A percentile compares a stretch with the other conserved stretches of the same genome.
Conservation (phyloP, 2,113 vertebrate genomes). For the Sphyrna mokarran region DNA sequence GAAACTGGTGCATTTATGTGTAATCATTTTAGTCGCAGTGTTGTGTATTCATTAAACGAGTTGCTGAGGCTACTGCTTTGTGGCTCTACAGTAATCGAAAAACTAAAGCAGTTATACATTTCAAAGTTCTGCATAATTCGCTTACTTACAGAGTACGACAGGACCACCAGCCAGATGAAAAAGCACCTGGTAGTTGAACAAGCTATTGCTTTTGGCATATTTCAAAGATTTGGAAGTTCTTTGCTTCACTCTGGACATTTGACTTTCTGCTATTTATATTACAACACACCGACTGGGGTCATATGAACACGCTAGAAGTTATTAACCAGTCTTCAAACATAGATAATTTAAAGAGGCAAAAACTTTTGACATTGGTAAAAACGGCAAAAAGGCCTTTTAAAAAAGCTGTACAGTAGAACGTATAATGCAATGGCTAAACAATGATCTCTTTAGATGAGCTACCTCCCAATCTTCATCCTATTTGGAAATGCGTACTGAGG, state of each 20-base stretch:
- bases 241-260: not conserved
- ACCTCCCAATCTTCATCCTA: not conserved
- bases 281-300: slow-evolving; percentile 18
- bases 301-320: slow-evolving; percentile 27
- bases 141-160: slow-evolving; percentile 31
- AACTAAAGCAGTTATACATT: not conserved
- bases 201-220: slow-evolving; percentile 28
- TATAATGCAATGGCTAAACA: not conserved
- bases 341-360: slow-evolving; percentile 29
- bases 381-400: not conserved
- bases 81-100: not conserved
- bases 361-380: slow-evolving; percentile 2
- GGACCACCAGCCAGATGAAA: slow-evolving; percentile 13
- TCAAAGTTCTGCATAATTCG: not conserved
- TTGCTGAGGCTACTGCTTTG: not conserved
- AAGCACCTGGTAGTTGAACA: slow-evolving; percentile 28
- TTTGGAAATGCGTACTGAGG: not conserved
- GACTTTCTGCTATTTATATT: slow-evolving; percentile 34
- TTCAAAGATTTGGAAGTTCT: slow-evolving; percentile 18
- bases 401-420: no score
- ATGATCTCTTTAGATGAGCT: no score
- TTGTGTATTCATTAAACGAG: not conserved
- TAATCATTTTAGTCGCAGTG: not conserved
- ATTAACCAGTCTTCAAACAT: slow-evolving; percentile 37
- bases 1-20: slow-evolving; percentile 5